Evolutionary conservation across 2,888 invertebrate genomes (phyloP).

Genomic region (Ptychoptera contaminata): DNA sequence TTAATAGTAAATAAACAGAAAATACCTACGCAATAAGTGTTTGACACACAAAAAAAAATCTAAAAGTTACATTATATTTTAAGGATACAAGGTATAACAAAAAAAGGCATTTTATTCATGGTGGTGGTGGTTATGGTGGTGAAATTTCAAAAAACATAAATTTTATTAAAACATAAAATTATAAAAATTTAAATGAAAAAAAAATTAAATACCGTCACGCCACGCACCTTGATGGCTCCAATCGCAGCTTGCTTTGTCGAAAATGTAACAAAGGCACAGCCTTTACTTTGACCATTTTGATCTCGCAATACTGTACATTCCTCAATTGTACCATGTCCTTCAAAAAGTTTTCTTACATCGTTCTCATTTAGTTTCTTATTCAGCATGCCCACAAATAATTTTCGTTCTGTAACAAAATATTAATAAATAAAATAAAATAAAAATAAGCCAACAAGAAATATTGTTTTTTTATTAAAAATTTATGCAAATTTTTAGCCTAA

Average conservation of each 20-base stretch:
- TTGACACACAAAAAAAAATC: no score
- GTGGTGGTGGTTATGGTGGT: background rate
- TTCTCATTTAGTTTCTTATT: conserved; percentile 90
- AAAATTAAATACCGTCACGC: background rate
- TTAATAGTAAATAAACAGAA: no score
- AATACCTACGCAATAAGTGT: no score
- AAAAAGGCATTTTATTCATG: background rate
- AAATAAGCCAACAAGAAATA: no score
- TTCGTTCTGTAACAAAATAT: conserved; percentile 79
- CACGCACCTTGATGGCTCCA: conserved; percentile 78
- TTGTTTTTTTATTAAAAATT: no score
- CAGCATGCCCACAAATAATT: conserved; percentile 97
- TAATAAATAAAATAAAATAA: no score
- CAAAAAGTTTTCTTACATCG: conserved; percentile 86
- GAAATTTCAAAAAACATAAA: background rate
- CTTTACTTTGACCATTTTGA: conserved; percentile 88
- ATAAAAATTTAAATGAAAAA: background rate
- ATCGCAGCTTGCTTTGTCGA: conserved; percentile 94
- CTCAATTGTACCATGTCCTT: conserved; percentile 88
- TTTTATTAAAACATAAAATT: background rate
- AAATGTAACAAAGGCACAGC: conserved; percentile 99
- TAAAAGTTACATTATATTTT: no score
- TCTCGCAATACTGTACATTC: conserved; percentile 97
- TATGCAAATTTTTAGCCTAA: no score
- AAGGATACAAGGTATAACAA: background rate